phyloP scores from a whole-genome alignment of 2,888 invertebrate genomes.

The Alloscopus bannaensis region DNA sequence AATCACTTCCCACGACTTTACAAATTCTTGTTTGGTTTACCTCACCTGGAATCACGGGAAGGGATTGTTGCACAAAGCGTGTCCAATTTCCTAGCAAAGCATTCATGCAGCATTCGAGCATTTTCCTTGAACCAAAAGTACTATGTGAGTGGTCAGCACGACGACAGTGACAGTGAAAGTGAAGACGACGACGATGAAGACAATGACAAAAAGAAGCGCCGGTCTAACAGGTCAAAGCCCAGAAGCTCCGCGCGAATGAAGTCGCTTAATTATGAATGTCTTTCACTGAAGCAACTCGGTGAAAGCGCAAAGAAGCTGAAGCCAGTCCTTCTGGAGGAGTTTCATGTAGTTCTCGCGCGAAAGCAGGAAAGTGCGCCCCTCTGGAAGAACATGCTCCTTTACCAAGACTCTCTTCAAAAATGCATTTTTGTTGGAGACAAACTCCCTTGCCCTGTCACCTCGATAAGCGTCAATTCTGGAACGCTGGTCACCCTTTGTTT shows the following conservation, averaged over 20 bases:
- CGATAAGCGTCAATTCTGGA: slow-evolving; percentile 17
- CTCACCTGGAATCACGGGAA: slow-evolving; percentile 25
- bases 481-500: slow-evolving; percentile 29
- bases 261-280: slow-evolving; percentile 10
- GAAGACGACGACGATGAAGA: slow-evolving; percentile 1
- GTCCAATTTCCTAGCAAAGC: slow-evolving; percentile 33
- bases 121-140: slow-evolving; percentile 41
- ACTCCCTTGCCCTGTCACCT: slow-evolving; percentile 21
- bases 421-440: slow-evolving; percentile 46
- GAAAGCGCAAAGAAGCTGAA: slow-evolving; percentile 24
- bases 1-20: slow-evolving; percentile 19
- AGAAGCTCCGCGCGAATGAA: not conserved
- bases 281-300: slow-evolving; percentile 31
- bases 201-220: not conserved
- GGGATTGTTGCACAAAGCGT: slow-evolving; percentile 19
- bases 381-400: slow-evolving; percentile 37
- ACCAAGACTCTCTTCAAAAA: slow-evolving; percentile 19
- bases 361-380: slow-evolving; percentile 38
- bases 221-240: too few species aligned
- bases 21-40: slow-evolving; percentile 24
- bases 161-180: not conserved
- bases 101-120: slow-evolving; percentile 6
- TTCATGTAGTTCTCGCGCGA: slow-evolving; percentile 6
- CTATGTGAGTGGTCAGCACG: not conserved
- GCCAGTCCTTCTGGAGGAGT: slow-evolving; percentile 24